phyloP scores from a whole-genome alignment of 2,888 invertebrate species.

The Temnothorax rugatulus region DNA sequence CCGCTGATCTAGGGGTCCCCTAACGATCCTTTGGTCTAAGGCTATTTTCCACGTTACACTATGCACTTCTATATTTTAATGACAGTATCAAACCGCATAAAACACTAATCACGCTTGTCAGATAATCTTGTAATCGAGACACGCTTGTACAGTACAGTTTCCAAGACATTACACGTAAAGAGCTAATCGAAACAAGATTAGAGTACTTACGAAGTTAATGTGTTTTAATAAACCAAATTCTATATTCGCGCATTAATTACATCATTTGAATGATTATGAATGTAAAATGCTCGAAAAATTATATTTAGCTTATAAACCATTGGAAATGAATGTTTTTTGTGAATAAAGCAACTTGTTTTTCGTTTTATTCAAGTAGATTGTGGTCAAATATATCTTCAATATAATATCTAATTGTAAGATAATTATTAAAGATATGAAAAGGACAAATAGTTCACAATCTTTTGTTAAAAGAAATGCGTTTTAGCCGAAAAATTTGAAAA shows the following conservation, averaged over 20 bases:
- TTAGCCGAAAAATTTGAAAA: not conserved
- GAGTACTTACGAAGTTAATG: not conserved
- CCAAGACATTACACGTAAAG: not conserved
- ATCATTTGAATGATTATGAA: not conserved
- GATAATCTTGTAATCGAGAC: not conserved
- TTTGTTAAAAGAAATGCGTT: not conserved
- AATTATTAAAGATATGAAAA: not conserved
- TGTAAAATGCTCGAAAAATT: not conserved
- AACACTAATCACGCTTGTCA: not conserved
- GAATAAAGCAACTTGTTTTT: not conserved
- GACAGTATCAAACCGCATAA: conserved; percentile 19
- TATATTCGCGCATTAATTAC: not conserved
- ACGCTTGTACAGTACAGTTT: not conserved
- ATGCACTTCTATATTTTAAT: not conserved
- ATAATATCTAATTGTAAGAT: not conserved
- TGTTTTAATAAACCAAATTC: not conserved
- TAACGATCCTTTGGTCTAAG: conserved; percentile 42
- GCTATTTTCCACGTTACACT: not conserved
- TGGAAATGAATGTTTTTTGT: not conserved
- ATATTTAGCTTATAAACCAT: not conserved
- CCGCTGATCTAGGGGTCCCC: conserved; percentile 56
- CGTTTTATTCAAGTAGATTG: not conserved
- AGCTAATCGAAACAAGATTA: not conserved
- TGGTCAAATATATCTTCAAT: not conserved
- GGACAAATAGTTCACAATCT: not conserved